Base-by-base conservation (phyloP, 1,140 invertebrate genomes). In the Anoplolepis gracilipes region DNA sequence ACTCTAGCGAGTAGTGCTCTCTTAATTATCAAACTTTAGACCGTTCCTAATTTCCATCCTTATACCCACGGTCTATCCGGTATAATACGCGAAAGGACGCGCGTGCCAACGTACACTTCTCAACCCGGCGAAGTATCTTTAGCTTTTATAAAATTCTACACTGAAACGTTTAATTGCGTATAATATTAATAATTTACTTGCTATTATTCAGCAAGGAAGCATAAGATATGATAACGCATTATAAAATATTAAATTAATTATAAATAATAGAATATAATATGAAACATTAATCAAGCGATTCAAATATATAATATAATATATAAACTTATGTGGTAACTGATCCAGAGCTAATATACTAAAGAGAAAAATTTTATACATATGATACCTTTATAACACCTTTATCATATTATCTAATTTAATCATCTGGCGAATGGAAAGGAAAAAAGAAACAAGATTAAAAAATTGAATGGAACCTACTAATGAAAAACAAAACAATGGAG, bases 21-120 rank as follows among this genome's bases (percentile, higher is more conserved):
- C 90, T 91, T 90, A 91, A 91, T 91, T 89, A 90, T 91, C 89
- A 90, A 91, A 91, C 90, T 91, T 91, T 67, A 85, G 59, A 82
- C 82, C 62, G 73, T 76, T 84, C 85, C 88, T 90, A 90, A 90
- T 90, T 91, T 88, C 62, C 75, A 85, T 61, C 73, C 67, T 84
- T 84, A 87, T 82, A 78, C 39, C 25, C 36, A 57, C 19, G 53
- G 70, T 88, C 72, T 87, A 81, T 87, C 49, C 13, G 16, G 3
- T 19, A 62, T 77, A 86, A 87, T 42, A 16, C 62, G 16, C 62
- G 65, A 57, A 30, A 46, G 30, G n/a, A 79, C 76, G 72, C 85
- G 84, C 33, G 67, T 61, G 75, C 62, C 61, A 62, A 11, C 28
- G n/a, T 36, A 57, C 10, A 46, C 22, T 39, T 49, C 30, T 62